Conservation (phyloP, 2,888 invertebrate species). For the Polydesmus complanatus region DNA sequence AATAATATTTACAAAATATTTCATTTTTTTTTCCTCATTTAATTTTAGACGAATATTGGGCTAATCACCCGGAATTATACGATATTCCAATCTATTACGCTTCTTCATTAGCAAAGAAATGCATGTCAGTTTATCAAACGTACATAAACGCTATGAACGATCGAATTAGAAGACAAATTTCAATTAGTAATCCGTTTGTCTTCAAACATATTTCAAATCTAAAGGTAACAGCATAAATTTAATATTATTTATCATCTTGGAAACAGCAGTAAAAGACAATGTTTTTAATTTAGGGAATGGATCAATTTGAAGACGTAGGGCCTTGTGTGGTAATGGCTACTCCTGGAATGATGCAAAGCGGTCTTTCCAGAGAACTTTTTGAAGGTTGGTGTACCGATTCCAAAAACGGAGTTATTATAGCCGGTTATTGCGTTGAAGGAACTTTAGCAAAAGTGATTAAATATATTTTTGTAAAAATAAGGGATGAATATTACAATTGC, state of each 20-base stretch:
- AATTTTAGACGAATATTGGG: slow-evolving; percentile 86
- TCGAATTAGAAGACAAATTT: slow-evolving; percentile 86
- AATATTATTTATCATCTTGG: neutral
- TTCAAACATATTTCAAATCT: slow-evolving; percentile 93
- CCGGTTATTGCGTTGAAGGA: slow-evolving; percentile 56
- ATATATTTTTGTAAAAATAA: neutral
- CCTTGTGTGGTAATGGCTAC: slow-evolving; percentile 99
- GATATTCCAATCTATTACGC: slow-evolving; percentile 99
- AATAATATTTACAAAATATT: neutral
- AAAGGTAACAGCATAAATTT: slow-evolving; percentile 42
- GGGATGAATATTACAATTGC: neutral
- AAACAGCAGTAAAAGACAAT: neutral
- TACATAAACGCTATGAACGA: slow-evolving; percentile 99
- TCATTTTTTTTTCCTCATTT: neutral
- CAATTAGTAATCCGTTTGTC: slow-evolving; percentile 95
- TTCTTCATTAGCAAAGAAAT: slow-evolving; percentile 96
- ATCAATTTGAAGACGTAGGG: slow-evolving; percentile 98
- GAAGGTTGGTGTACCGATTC: slow-evolving; percentile 98
- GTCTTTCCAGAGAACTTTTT: slow-evolving; percentile 89
- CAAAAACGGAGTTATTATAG: slow-evolving; percentile 96
- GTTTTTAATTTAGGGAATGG: slow-evolving; percentile 58
- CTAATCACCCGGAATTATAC: slow-evolving; percentile 88
- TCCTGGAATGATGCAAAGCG: slow-evolving; percentile 99
- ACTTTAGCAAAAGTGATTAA: slow-evolving; percentile 36
- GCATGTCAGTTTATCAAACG: slow-evolving; percentile 99